Evolutionary conservation across 2,113 vertebrate species (phyloP).

Genomic region (Scomber colias): DNA sequence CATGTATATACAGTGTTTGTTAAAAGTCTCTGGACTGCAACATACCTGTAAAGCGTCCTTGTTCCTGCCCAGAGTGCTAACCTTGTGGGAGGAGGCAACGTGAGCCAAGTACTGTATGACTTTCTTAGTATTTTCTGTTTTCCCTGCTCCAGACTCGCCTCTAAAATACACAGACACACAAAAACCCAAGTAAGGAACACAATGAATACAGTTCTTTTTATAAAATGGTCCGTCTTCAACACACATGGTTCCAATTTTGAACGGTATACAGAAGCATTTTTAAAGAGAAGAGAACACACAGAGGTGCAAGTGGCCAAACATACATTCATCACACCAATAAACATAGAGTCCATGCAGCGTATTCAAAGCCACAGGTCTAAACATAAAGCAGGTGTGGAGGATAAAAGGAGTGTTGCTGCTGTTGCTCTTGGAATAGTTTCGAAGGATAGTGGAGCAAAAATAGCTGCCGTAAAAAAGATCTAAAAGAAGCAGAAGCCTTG

Average conservation of each 20-base stretch:
- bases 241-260: slow-evolving; percentile 41
- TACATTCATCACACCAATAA: slow-evolving; percentile 38
- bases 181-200: slow-evolving; percentile 26
- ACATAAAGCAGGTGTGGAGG: slow-evolving; percentile 67
- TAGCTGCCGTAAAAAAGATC: slow-evolving; percentile 53
- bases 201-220: slow-evolving; percentile 17
- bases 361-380: slow-evolving; percentile 56
- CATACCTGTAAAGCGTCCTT: slow-evolving; percentile 82
- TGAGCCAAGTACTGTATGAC: slow-evolving; percentile 95
- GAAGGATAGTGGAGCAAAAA: slow-evolving; percentile 63
- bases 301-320: slow-evolving; percentile 17
- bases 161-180: slow-evolving; percentile 74
- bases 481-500: slow-evolving; percentile 56
- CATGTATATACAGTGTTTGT: slow-evolving; percentile 5
- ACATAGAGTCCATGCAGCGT: slow-evolving; percentile 41
- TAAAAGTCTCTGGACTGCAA: neutral
- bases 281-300: slow-evolving; percentile 32
- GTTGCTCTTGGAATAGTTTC: slow-evolving; percentile 63
- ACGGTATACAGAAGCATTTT: slow-evolving; percentile 29
- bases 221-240: slow-evolving; percentile 20
- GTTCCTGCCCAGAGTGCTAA: slow-evolving; percentile 75
- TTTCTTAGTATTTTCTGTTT: slow-evolving; percentile 95
- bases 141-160: slow-evolving; percentile 94
- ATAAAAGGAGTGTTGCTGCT: slow-evolving; percentile 33
- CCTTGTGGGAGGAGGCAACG: slow-evolving; percentile 91